phyloP scores from a whole-genome alignment of 1,140 invertebrate genomes.

The Drosophila repleta region DNA sequence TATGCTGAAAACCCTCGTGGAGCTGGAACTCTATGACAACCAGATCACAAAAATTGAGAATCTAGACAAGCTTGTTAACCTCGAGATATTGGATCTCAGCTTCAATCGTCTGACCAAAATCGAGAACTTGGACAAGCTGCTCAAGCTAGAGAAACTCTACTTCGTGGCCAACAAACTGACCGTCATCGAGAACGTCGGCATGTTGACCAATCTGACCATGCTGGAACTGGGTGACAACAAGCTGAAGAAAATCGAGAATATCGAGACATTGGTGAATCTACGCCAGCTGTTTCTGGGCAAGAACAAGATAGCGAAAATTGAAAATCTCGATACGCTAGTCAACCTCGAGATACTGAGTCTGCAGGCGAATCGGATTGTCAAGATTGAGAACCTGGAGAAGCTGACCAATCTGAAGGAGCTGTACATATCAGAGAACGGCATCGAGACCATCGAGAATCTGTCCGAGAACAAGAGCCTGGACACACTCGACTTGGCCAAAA shows the following conservation, averaged over 20 bases:
- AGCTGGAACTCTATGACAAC: slow-evolving; percentile 98
- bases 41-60: slow-evolving; percentile 96
- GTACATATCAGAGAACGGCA: slow-evolving; percentile 97
- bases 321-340: slow-evolving; percentile 92
- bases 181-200: slow-evolving; percentile 95
- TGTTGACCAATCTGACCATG: slow-evolving; percentile 91
- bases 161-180: slow-evolving; percentile 96
- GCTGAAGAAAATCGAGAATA: slow-evolving; percentile 91
- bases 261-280: slow-evolving; percentile 90
- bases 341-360: slow-evolving; percentile 94
- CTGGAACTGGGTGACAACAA: slow-evolving; percentile 98
- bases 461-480: slow-evolving; percentile 89
- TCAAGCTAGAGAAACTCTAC: slow-evolving; percentile 94
- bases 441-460: slow-evolving; percentile 90
- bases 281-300: slow-evolving; percentile 95
- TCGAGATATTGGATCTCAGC: slow-evolving; percentile 97
- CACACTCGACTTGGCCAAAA: slow-evolving; percentile 95
- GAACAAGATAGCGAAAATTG: slow-evolving; percentile 97
- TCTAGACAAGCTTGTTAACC: slow-evolving; percentile 92
- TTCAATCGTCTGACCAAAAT: slow-evolving; percentile 98
- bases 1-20: slow-evolving; percentile 89
- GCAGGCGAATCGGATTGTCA: slow-evolving; percentile 94
- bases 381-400: slow-evolving; percentile 93
- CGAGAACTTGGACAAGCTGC: slow-evolving; percentile 91
- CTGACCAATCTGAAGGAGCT: slow-evolving; percentile 92